phyloP scores from a whole-genome alignment of 2,113 vertebrate genomes.

The Catagonus wagneri region DNA sequence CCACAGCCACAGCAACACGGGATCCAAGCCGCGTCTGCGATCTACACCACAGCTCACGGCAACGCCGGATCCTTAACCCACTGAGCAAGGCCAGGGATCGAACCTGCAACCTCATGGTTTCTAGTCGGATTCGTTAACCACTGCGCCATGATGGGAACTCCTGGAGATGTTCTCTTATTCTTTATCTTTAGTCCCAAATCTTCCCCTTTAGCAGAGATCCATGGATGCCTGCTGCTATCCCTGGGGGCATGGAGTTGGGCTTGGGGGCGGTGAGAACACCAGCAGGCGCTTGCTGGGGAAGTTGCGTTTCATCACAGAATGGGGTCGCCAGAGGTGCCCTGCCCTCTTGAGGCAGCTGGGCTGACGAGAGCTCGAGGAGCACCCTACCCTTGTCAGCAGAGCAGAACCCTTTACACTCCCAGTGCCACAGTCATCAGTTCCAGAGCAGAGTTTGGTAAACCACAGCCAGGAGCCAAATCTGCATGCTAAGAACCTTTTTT shows the following conservation, averaged over 20 bases:
- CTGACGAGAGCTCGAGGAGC: background rate
- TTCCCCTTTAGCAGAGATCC: background rate
- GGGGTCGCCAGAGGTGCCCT: rapidly evolving
- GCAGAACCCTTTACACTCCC: background rate
- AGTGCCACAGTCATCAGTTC: background rate
- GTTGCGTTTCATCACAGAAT: too few relatives aligned
- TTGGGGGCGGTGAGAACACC: rapidly evolving
- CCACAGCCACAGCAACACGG: too few relatives aligned
- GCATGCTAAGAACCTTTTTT: background rate
- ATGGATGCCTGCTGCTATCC: too few relatives aligned
- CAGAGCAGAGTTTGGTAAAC: background rate
- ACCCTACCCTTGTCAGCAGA: background rate
- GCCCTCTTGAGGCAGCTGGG: rapidly evolving
- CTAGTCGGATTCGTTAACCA: too few relatives aligned
- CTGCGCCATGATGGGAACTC: too few relatives aligned
- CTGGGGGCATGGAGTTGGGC: rapidly evolving
- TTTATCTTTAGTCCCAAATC: too few relatives aligned
- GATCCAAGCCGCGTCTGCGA: too few relatives aligned
- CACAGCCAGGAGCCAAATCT: background rate
- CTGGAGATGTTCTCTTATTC: background rate
- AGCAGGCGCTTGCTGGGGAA: rapidly evolving
- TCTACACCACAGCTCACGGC: too few relatives aligned
- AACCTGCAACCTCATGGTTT: too few relatives aligned
- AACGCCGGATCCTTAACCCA: too few relatives aligned
- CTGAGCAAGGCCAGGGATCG: too few relatives aligned